Percentiles rank a stretch among this genome's conserved stretches.
Evolutionary conservation across 2,797 vertebrate genomes (phyloP).

Genomic region (Anisognathus igniventris): DNA sequence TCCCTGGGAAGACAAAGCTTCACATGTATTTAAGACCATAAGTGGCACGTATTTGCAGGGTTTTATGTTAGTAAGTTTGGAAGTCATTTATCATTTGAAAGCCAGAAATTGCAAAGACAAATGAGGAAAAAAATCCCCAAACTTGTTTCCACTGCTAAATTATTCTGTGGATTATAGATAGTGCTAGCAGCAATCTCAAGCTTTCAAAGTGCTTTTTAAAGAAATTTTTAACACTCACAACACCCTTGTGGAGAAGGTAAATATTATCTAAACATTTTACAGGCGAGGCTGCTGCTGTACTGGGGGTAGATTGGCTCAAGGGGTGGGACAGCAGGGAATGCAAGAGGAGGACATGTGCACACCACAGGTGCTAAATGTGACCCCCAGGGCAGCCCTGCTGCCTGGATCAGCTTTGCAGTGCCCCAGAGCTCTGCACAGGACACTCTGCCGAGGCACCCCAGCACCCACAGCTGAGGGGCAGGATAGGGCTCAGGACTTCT

Average conservation of each 20-base stretch:
- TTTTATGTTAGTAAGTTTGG: not conserved
- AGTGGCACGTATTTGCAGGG: not conserved
- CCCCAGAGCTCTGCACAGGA: not conserved
- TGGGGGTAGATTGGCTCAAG: not conserved
- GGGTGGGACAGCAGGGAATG: not conserved
- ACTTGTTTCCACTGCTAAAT: not conserved
- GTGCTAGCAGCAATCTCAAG: not conserved
- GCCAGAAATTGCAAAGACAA: constrained; percentile 26
- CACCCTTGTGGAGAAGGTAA: not conserved
- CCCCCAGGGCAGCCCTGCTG: too few relatives aligned
- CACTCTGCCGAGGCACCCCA: not conserved
- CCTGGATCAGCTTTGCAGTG: not conserved
- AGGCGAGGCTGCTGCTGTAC: not conserved
- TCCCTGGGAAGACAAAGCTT: not conserved
- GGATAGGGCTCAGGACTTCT: not conserved
- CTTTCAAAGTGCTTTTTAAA: not conserved
- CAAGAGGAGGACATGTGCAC: fast-evolving
- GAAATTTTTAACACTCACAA: not conserved
- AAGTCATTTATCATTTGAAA: constrained; percentile 39
- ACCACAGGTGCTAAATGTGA: fast-evolving
- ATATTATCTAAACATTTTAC: not conserved
- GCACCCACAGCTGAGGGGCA: not conserved
- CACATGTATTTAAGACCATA: not conserved
- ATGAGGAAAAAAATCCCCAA: not conserved
- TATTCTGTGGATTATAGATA: constrained; percentile 1